phyloP scores from a whole-genome alignment of 35 echinoderm and acorn worm genomes.

The Heliocidaris erythrogramma region DNA sequence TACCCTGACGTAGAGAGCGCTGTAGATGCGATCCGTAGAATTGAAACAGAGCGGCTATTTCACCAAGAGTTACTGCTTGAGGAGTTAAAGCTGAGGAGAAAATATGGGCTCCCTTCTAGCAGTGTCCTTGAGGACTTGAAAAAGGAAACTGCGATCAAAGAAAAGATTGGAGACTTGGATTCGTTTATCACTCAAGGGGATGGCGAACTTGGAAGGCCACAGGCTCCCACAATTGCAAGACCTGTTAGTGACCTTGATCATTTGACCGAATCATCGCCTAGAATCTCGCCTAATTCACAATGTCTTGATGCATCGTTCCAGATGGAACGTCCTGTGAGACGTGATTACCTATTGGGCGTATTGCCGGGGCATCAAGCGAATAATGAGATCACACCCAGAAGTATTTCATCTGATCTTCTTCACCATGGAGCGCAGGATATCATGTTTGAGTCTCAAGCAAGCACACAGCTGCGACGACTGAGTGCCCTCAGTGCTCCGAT shows the following conservation, averaged over 20 bases:
- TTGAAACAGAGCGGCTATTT: slow-evolving; percentile 21
- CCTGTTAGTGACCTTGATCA: neutral
- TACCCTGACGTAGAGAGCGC: slow-evolving; percentile 12
- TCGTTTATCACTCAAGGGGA: neutral
- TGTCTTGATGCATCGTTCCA: neutral
- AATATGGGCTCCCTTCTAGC: neutral
- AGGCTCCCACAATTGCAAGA: neutral
- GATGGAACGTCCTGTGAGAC: neutral
- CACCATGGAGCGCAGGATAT: neutral
- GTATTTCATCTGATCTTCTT: neutral
- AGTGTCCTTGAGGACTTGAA: neutral
- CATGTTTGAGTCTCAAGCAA: neutral
- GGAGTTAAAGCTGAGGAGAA: neutral
- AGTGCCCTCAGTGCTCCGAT: neutral
- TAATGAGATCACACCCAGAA: neutral
- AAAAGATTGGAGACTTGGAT: neutral
- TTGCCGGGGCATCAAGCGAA: neutral
- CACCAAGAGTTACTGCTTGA: slow-evolving; percentile 19
- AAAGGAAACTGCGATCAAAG: neutral
- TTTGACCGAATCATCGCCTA: neutral
- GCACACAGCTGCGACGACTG: neutral
- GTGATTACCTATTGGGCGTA: neutral
- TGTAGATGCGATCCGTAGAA: slow-evolving; percentile 22
- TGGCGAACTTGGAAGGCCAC: neutral
- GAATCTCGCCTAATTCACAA: neutral